Evolutionary conservation across 1,140 invertebrate species (phyloP).

Genomic region (Drosophila ironensis): DNA sequence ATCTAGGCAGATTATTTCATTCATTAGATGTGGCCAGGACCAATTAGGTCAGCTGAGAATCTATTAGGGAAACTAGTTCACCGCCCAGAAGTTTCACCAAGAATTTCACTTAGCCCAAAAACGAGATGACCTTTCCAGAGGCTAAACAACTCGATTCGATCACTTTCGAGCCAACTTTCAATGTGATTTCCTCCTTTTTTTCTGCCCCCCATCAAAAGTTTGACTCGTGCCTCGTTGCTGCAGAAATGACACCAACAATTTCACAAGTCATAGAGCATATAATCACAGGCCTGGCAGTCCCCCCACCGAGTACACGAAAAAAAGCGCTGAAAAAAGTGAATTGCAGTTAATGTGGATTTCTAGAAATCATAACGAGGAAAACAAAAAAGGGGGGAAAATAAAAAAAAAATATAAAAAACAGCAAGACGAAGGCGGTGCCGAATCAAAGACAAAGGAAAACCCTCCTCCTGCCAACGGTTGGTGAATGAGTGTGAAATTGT

Average conservation of each 20-base stretch:
- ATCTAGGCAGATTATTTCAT: not conserved
- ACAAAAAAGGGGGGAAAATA: too few relatives aligned
- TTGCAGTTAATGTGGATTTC: slow-evolving; percentile 70
- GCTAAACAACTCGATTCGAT: slow-evolving; percentile 22
- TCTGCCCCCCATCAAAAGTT: slow-evolving; percentile 23
- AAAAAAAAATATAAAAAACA: not conserved
- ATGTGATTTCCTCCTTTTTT: slow-evolving; percentile 11
- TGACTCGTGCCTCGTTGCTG: slow-evolving; percentile 55
- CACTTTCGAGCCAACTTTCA: slow-evolving; percentile 40
- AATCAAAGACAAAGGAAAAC: slow-evolving; percentile 41
- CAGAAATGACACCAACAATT: slow-evolving; percentile 74
- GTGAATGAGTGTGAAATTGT: slow-evolving; percentile 49
- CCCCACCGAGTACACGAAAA: too few relatives aligned
- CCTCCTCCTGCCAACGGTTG: slow-evolving; percentile 1
- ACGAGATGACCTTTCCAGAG: slow-evolving; percentile 13
- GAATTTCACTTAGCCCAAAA: slow-evolving; percentile 19
- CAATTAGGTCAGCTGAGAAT: not conserved
- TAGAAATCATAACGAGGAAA: slow-evolving; percentile 55
- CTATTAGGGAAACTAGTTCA: slow-evolving; percentile 18
- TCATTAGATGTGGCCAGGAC: not conserved
- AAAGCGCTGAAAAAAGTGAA: slow-evolving; percentile 60
- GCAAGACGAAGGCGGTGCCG: slow-evolving; percentile 24
- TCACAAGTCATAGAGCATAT: slow-evolving; percentile 76
- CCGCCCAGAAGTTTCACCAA: not conserved
- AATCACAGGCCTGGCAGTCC: too few relatives aligned